Percentiles rank a stretch among this genome's conserved stretches.
Conservation (phyloP, 2,888 invertebrate genomes). For the Cantharis rustica region DNA sequence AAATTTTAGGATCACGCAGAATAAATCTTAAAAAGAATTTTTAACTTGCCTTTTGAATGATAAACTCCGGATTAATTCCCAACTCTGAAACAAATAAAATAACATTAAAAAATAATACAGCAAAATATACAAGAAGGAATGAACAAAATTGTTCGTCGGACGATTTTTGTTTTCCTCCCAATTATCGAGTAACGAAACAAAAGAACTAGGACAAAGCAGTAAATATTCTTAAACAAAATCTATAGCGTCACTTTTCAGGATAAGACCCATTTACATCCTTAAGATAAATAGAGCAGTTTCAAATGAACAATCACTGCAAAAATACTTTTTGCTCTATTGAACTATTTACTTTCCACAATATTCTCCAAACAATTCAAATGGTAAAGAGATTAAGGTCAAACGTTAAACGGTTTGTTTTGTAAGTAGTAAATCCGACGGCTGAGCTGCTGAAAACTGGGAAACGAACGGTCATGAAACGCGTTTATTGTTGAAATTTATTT, state of each 20-base stretch:
- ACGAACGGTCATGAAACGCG: slow-evolving; percentile 35
- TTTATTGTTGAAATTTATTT: slow-evolving; percentile 33
- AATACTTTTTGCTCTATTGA: background rate
- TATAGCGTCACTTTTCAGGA: slow-evolving; percentile 43
- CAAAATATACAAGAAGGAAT: background rate
- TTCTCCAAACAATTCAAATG: slow-evolving; percentile 21
- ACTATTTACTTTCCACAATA: background rate
- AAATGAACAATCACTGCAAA: slow-evolving; percentile 18
- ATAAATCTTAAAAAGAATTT: background rate
- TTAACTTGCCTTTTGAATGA: slow-evolving; percentile 42
- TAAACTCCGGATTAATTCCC: slow-evolving; percentile 45
- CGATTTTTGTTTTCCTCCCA: background rate
- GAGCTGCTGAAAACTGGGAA: slow-evolving; percentile 42
- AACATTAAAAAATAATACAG: slow-evolving; percentile 13
- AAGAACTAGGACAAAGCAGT: slow-evolving; percentile 17
- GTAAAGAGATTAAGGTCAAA: slow-evolving; percentile 43
- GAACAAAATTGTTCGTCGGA: background rate
- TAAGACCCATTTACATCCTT: slow-evolving; percentile 31
- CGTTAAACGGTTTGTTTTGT: slow-evolving; percentile 47
- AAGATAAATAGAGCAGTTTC: slow-evolving; percentile 23
- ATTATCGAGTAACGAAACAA: slow-evolving; percentile 22
- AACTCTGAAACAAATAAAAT: slow-evolving; percentile 39
- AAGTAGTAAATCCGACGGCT: slow-evolving; percentile 44
- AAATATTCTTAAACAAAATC: slow-evolving; percentile 40
- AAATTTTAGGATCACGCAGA: slow-evolving; percentile 12